Evolutionary conservation across 2,113 vertebrate species (phyloP), one percentile per base, ranked within the genome.

Genomic region (Delphinapterus leucas): DNA sequence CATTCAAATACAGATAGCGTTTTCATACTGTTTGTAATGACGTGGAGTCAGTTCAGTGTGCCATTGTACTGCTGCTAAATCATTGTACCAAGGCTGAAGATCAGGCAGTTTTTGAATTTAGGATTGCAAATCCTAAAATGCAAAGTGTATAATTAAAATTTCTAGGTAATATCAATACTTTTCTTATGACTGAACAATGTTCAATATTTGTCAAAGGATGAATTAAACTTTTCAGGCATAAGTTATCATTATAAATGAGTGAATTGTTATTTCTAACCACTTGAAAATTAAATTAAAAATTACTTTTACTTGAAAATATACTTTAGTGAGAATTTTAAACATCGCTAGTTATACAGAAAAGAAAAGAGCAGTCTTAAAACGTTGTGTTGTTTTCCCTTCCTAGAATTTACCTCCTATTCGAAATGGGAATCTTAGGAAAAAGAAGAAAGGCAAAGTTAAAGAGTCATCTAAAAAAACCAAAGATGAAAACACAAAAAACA

Each of bases 341-440:
- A 49, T 94, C 5, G 3, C 41, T 95, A 90, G n/a, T 82, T 93
- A 85, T 12, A 92, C 13, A 79, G 73, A 90, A 88, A 65, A 58
- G 25, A 63, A 47, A 28, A 67, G 26, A 95, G 21, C 15, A 81
- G 18, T 93, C 9, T 81, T 11, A 96, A 79, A 92, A 73, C 14
- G 3, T 26, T 83, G 26, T 91, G 3, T n/a, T 63, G n/a, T 44
- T 96, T 61, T 80, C 38, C 93, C 7, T 79, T 96, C 96, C 97
- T 98, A 99, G 98, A 98, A 95, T 79, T 99, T 99, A 55, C 99
- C 99, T 80, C 99, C 99, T 85, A 98, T 99, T 90, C 98, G 99
- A 98, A 99, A 99, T 98, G 99, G 99, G 67, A 98, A 99, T 97
- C 99, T 99, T 98, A 99, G 98, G 98, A 99, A 99, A 96, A 99